Evolutionary conservation across 2,113 vertebrate species (phyloP).

Genomic region (Apteryx owenii): DNA sequence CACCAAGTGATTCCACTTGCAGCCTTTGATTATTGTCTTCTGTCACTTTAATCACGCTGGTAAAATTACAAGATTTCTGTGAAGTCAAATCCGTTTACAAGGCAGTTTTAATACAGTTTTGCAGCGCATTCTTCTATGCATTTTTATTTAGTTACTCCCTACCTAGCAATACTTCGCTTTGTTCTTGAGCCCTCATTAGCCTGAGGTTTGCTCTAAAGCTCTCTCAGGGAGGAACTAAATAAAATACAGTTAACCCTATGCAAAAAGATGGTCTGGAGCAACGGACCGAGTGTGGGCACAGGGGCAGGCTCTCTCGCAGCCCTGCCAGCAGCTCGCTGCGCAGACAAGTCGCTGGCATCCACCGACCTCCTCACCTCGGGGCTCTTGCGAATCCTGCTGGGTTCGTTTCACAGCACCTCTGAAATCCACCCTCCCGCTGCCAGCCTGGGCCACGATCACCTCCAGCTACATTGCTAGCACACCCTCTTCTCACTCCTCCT

Average conservation of each 20-base stretch:
- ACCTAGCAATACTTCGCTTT: slow-evolving; percentile 68
- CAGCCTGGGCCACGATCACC: rapidly evolving
- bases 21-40: slow-evolving; percentile 71
- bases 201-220: slow-evolving; percentile 63
- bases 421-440: background rate
- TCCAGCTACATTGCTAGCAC: background rate
- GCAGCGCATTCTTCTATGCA: slow-evolving; percentile 36
- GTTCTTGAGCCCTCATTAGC: slow-evolving; percentile 69
- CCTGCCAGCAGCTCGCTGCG: background rate
- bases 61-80: slow-evolving; percentile 68
- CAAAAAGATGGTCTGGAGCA: slow-evolving; percentile 11
- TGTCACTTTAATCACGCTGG: slow-evolving; percentile 72
- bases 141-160: slow-evolving; percentile 69
- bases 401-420: background rate
- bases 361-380: background rate
- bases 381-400: background rate
- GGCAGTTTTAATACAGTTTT: slow-evolving; percentile 66
- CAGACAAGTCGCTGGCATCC: slow-evolving; percentile 22
- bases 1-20: slow-evolving; percentile 59
- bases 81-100: slow-evolving; percentile 71
- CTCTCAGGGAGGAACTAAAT: slow-evolving; percentile 48
- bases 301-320: background rate
- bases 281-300: background rate
- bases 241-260: slow-evolving; percentile 20
- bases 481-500: background rate